Conservation (phyloP, 2,888 invertebrate genomes). For the Drosophila borealis region DNA sequence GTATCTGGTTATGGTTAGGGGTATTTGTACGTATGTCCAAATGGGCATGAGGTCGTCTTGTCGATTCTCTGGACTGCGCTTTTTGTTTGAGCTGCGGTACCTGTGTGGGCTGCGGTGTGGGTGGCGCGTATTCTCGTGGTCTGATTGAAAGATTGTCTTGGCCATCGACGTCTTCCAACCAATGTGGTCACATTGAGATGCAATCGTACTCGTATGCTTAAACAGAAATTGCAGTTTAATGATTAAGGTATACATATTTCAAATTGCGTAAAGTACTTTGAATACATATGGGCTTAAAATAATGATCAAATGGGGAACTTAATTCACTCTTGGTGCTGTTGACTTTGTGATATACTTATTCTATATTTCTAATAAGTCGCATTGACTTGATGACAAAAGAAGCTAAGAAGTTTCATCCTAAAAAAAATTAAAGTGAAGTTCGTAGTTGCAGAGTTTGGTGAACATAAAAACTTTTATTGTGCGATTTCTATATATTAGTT, state of each 20-base stretch:
- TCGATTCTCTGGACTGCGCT: constrained; percentile 51
- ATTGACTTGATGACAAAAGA: no score
- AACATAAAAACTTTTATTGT: no score
- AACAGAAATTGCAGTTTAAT: constrained; percentile 44
- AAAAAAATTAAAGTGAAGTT: no score
- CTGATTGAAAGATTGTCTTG: constrained; percentile 65
- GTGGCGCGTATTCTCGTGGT: constrained; percentile 36
- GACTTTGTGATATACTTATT: constrained; percentile 5
- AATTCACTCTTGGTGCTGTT: not conserved
- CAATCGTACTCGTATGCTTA: constrained; percentile 17
- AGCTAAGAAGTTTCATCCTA: no score
- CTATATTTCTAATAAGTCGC: no score
- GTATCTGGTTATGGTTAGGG: constrained; percentile 27
- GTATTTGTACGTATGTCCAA: constrained; percentile 12
- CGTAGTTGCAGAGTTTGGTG: no score
- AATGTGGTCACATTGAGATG: constrained; percentile 30
- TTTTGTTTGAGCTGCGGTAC: constrained; percentile 69
- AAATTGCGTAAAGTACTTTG: constrained; percentile 2
- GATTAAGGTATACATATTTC: constrained; percentile 23
- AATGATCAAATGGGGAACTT: not conserved
- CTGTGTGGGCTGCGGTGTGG: constrained; percentile 17
- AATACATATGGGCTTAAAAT: constrained; percentile 1
- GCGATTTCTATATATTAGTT: no score
- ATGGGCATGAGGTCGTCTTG: constrained; percentile 21
- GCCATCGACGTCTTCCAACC: constrained; percentile 15